phyloP scores from a whole-genome alignment of 2,113 vertebrate species.

The Pelecanus crispus region DNA sequence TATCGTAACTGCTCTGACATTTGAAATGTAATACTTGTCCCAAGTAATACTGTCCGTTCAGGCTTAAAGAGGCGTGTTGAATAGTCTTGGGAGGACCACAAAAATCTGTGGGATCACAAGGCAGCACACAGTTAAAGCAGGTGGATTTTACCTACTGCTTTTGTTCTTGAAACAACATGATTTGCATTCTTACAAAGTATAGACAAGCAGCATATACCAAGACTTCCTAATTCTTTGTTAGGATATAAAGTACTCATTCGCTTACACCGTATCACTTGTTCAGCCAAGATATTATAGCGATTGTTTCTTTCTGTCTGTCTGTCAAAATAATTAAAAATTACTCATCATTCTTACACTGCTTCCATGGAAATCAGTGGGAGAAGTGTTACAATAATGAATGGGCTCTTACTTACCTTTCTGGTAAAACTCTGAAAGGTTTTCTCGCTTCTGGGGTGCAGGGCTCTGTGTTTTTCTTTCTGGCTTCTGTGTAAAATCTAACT shows the following conservation, averaged over 20 bases:
- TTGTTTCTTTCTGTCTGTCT: neutral
- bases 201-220: neutral
- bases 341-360: neutral
- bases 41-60: fast-evolving
- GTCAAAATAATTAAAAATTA: neutral
- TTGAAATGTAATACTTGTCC: conserved; percentile 35
- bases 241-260: neutral
- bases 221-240: neutral
- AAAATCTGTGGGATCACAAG: conserved; percentile 21
- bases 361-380: neutral
- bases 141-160: neutral
- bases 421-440: neutral
- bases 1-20: neutral
- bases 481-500: neutral
- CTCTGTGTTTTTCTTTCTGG: neutral
- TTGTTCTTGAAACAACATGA: neutral
- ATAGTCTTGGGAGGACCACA: conserved; percentile 15
- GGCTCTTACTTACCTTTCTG: neutral
- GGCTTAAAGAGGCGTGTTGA: neutral
- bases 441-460: neutral
- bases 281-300: neutral
- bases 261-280: neutral
- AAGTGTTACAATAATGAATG: neutral
- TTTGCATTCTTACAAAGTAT: neutral
- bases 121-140: neutral